Evolutionary conservation across 37 sponge, comb jelly and placozoan genomes (phyloP).

Genomic region (Beroe forskalii): DNA sequence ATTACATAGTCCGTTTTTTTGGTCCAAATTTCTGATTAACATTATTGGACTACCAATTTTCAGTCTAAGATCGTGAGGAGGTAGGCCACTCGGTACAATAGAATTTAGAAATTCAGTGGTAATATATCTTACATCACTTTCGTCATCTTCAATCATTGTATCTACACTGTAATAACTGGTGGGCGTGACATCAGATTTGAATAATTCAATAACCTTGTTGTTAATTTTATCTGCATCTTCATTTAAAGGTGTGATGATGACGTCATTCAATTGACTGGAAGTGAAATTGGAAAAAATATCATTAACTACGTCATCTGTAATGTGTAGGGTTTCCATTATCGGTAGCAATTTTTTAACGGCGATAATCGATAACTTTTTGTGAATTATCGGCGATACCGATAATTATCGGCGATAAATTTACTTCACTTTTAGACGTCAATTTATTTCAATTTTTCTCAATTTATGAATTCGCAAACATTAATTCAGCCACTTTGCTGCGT

Average conservation of each 20-base stretch:
- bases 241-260: background rate
- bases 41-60: constrained; percentile 27
- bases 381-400: no score
- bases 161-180: background rate
- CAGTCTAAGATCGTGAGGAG: constrained; percentile 1
- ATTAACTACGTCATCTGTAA: background rate
- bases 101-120: no score
- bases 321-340: no score
- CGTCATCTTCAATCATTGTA: constrained; percentile 16
- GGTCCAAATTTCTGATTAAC: constrained; percentile 29
- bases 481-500: no score
- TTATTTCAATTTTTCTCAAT: no score
- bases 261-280: background rate
- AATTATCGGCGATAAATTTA: no score
- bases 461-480: no score
- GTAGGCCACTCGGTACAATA: no score
- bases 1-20: constrained; percentile 57
- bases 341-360: no score
- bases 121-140: no score
- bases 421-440: no score
- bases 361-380: no score
- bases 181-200: background rate
- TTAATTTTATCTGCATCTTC: background rate
- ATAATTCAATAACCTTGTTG: background rate
- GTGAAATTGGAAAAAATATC: background rate